phyloP scores from a whole-genome alignment of 37 sponge, comb jelly and placozoan species.

The Lycopodina hypogea region DNA sequence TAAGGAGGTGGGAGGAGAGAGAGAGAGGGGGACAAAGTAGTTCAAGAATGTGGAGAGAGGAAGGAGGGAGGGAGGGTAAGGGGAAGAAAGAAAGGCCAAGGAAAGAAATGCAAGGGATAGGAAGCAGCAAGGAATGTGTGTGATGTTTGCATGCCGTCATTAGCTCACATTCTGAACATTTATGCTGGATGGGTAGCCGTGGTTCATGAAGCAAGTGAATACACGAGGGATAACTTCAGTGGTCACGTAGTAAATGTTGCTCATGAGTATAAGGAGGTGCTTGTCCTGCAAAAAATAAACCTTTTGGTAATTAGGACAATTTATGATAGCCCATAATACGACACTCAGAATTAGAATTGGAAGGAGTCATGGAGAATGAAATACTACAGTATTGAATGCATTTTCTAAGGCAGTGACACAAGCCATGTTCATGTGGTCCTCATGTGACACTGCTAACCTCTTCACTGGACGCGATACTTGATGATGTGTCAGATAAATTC shows the following conservation, averaged over 20 bases:
- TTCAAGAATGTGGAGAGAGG: background rate
- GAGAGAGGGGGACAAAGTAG: background rate
- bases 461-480: no score
- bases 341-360: background rate
- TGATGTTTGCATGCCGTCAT: background rate
- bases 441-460: background rate
- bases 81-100: background rate
- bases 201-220: conserved; percentile 68
- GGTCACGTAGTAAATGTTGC: conserved; percentile 71
- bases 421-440: no score
- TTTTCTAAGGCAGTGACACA: no score
- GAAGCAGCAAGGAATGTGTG: no score
- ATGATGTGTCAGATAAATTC: no score
- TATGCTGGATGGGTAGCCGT: conserved; percentile 70
- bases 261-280: conserved; percentile 75
- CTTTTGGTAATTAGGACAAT: no score
- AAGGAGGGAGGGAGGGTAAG: background rate
- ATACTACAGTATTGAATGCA: background rate
- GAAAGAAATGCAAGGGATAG: no score
- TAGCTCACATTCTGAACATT: conserved; percentile 29
- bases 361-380: background rate
- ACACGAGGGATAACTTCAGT: conserved; percentile 68
- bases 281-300: conserved; percentile 57
- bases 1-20: background rate
- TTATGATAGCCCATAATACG: no score